Conservation (phyloP, 2,113 vertebrate species). For the Erythrocebus patas region DNA sequence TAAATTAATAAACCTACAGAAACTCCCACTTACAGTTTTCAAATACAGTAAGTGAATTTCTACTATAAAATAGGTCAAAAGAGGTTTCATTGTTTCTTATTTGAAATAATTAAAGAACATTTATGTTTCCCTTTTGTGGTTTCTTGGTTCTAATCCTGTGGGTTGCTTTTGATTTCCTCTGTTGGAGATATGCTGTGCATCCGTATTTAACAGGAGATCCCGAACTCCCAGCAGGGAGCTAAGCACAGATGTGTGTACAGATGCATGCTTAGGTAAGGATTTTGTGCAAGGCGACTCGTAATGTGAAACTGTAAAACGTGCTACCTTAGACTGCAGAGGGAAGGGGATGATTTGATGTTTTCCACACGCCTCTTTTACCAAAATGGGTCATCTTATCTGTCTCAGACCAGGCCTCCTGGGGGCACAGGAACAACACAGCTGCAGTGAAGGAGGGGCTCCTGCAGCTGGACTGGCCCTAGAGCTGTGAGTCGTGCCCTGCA, state of each 20-base stretch:
- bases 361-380: background rate
- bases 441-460: fast-evolving
- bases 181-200: background rate
- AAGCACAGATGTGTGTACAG: background rate
- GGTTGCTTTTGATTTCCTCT: background rate
- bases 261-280: fast-evolving
- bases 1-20: background rate
- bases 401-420: background rate
- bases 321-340: background rate
- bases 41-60: background rate
- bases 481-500: background rate
- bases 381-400: background rate
- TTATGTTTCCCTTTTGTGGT: background rate
- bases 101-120: background rate
- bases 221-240: background rate
- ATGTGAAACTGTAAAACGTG: fast-evolving
- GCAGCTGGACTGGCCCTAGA: background rate
- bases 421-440: background rate
- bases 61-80: background rate
- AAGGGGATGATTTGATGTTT: background rate
- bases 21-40: too few relatives aligned
- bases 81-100: background rate
- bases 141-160: background rate
- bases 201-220: background rate
- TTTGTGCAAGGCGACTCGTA: background rate